Evolutionary conservation across 2,888 invertebrate genomes (phyloP).

Genomic region (Drosophila rellima): DNA sequence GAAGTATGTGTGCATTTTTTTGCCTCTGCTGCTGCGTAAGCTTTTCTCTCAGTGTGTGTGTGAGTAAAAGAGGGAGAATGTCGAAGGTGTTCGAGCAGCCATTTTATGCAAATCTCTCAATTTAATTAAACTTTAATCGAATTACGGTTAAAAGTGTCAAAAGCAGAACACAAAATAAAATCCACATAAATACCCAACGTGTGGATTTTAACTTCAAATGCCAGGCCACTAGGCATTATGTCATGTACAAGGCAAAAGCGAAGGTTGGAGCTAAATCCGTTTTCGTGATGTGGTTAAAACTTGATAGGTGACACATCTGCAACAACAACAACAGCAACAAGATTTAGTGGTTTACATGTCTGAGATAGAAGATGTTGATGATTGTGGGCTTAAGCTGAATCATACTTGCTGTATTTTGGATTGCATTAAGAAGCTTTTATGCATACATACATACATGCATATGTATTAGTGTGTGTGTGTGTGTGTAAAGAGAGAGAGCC

Average conservation of each 20-base stretch:
- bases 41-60: slow-evolving; percentile 34
- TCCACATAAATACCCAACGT: background rate
- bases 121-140: slow-evolving; percentile 37
- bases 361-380: slow-evolving; percentile 17
- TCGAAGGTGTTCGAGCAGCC: background rate
- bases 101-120: slow-evolving; percentile 42
- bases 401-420: slow-evolving; percentile 25
- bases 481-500: background rate
- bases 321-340: slow-evolving; percentile 27
- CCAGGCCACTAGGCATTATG: slow-evolving; percentile 44
- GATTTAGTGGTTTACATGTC: slow-evolving; percentile 17
- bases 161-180: slow-evolving; percentile 15
- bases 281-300: slow-evolving; percentile 49
- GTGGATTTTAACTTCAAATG: slow-evolving; percentile 26
- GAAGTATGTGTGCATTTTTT: slow-evolving; percentile 62
- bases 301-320: slow-evolving; percentile 49
- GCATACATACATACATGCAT: background rate
- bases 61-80: background rate
- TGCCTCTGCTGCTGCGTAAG: slow-evolving; percentile 51
- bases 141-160: slow-evolving; percentile 31
- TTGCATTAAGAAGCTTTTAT: slow-evolving; percentile 42
- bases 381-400: slow-evolving; percentile 35
- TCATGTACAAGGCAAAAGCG: slow-evolving; percentile 60
- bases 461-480: background rate
- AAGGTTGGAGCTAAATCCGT: slow-evolving; percentile 37